Evolutionary conservation across 2,888 invertebrate genomes (phyloP).

Genomic region (Harpalus rufipes): DNA sequence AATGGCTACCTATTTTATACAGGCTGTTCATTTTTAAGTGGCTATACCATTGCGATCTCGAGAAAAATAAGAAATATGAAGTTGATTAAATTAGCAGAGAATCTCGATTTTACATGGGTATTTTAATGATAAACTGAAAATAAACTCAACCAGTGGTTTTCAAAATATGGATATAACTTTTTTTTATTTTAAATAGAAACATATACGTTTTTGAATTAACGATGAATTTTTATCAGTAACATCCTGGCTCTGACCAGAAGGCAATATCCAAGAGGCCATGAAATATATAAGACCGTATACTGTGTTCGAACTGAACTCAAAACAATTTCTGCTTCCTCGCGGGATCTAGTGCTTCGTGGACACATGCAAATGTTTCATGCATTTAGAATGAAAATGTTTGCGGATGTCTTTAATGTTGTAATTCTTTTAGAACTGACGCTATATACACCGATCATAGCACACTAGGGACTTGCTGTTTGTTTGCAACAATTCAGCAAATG

Average conservation of each 20-base stretch:
- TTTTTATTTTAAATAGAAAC: too few species aligned
- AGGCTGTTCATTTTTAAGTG: too few species aligned
- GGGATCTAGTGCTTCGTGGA: slow-evolving; percentile 11
- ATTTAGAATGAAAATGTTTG: slow-evolving; percentile 45
- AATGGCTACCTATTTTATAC: too few species aligned
- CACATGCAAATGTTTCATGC: slow-evolving; percentile 52
- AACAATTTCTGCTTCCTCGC: slow-evolving; percentile 31
- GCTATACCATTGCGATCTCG: too few species aligned
- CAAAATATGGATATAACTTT: too few species aligned
- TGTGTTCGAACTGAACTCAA: slow-evolving; percentile 36
- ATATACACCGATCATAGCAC: slow-evolving; percentile 29
- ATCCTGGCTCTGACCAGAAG: background rate
- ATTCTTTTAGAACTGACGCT: slow-evolving; percentile 31
- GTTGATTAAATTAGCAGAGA: too few species aligned
- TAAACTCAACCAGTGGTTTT: too few species aligned
- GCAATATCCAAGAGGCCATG: slow-evolving; percentile 19
- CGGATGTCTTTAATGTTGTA: slow-evolving; percentile 39
- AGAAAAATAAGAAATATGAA: too few species aligned
- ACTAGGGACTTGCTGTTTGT: slow-evolving; percentile 1
- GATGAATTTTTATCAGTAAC: too few species aligned
- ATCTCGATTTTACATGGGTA: too few species aligned
- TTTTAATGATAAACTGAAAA: too few species aligned
- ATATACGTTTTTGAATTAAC: too few species aligned
- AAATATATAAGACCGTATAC: slow-evolving; percentile 38
- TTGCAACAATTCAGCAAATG: background rate